Evolutionary conservation across 2,888 invertebrate genomes (phyloP), one percentile per base, ranked within the genome.

Genomic region (Ariolimax columbianus): DNA sequence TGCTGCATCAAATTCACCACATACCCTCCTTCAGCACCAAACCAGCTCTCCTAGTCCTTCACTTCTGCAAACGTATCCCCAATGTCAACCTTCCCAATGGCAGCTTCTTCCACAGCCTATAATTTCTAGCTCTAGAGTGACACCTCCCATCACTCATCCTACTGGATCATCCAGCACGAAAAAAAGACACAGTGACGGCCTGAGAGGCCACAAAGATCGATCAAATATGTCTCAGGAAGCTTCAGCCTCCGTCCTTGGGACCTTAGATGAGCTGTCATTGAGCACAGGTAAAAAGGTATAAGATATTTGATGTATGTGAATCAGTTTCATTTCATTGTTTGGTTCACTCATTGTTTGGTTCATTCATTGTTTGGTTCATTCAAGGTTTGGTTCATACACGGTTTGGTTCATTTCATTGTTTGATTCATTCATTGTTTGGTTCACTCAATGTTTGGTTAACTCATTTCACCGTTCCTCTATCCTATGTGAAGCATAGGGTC

Each of bases 31-130:
- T 30, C 77, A 68, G 43, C 30, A 36, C 47, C 51, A 51, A 3
- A 4, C 26, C 9, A 77, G n/a, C 19, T 43, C 59, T 47, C 36
- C 66, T 30, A 77, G 33, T 38, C 38, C 68, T n/a, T 51, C n/a
- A 40, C 36, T 0, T 51, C 26, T 70, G n/a, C 43, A 68, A 33
- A 2, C 47, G 26, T 36, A 36, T 38, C 36, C 47, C 33, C 17
- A 9, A 2, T 30, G 51, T 36, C 14, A 68, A 36, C 40, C 36
- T 23, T 80, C 75, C 23, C 47, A 30, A 0, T 55, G 84, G 36
- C 90, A 91, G 85, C 86, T 91, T 36, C 86, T 91, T 43, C 91
- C 91, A 40, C 90, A 91, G 77, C 91, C 91, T 7, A 91, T 90
- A 17, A 89, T 91, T 72, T 89, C 90, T 17, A 90, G 90, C 66